Base-by-base conservation (phyloP, 2,888 invertebrate species). In the Embidobia sp. region DNA sequence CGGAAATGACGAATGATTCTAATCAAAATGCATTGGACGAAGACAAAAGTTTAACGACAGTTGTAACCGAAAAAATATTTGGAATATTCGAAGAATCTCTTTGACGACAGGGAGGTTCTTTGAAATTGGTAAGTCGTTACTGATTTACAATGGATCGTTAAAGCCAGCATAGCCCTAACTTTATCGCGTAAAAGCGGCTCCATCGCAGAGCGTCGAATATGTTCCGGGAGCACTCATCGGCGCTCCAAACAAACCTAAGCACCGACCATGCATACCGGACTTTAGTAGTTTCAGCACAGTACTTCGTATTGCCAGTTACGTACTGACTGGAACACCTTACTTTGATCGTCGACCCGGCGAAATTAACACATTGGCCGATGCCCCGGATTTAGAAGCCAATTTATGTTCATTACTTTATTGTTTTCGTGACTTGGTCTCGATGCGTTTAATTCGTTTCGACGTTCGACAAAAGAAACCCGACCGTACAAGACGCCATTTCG, bases 251-350 rank as follows among this genome's bases (percentile, higher is more conserved):
- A 80, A 81, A 83, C 76, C 79, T 80, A 66, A 84, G 78, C 77
- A 48, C 46, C 73, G 46, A 70, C 81, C 78, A 80, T 84, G 83
- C 82, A 84, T 82, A 82, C 78, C 70, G 77, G 81, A 83, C 83
- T 85, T 81, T 82, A 83, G 79, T 78, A 77, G 72, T 51, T 77
- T 59, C 79, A 19, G 57, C 57, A 33, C 40, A 57, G 57, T 57
- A 40, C 42, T 48, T 57, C 51, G 57, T 73, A 64, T 73, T 49
- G 42, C 73, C 44, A 33, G 70, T 61, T 67, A 69, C 42, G 69
- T 48, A 49, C 64, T 64, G 27, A 57, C 72, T 53, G 53, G 19
- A 53, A 72, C 48, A 53, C 72, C 46, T 63, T 72, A 72, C 63
- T 72, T 63, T 63, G 55, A 76, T 53, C 33, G 48, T 19, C 37